A percentile compares a stretch with the other conserved stretches of the same genome.
Conservation (phyloP, 2,888 invertebrate genomes). For the Standfussiana lucernea region DNA sequence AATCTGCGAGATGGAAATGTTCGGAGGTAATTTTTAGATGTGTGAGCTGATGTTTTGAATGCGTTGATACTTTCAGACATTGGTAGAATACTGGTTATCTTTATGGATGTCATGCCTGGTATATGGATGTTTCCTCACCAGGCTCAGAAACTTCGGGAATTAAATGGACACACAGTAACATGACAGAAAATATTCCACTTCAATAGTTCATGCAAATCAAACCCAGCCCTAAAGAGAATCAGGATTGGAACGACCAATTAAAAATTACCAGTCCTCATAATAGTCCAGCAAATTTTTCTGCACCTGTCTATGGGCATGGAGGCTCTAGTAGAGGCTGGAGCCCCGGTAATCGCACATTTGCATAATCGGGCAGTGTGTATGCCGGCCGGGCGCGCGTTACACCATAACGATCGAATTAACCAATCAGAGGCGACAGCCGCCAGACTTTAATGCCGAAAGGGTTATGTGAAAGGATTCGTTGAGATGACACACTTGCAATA, state of each 20-base stretch:
- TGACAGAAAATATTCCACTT: constrained; percentile 7
- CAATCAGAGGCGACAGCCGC: constrained; percentile 67
- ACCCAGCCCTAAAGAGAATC: constrained; percentile 19
- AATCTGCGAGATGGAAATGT: constrained; percentile 42
- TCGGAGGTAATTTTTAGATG: constrained; percentile 23
- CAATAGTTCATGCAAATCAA: constrained; percentile 35
- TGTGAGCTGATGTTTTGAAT: background rate
- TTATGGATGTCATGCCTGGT: background rate
- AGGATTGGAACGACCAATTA: constrained; percentile 26
- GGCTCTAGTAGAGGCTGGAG: constrained; percentile 20
- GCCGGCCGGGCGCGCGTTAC: constrained; percentile 62
- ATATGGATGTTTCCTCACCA: too few relatives aligned
- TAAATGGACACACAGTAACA: too few relatives aligned
- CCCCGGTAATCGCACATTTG: constrained; percentile 66
- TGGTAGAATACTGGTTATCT: background rate
- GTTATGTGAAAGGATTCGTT: constrained; percentile 55
- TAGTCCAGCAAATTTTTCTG: constrained; percentile 29
- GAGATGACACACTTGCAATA: constrained; percentile 51
- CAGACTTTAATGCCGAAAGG: constrained; percentile 51
- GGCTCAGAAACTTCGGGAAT: too few relatives aligned
- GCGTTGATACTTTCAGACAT: background rate
- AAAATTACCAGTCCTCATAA: constrained; percentile 42
- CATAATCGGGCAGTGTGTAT: constrained; percentile 72
- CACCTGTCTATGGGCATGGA: constrained; percentile 54
- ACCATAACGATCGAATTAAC: constrained; percentile 69